Percentiles rank a stretch among this genome's conserved stretches.
Evolutionary conservation across 2,113 vertebrate species (phyloP).

Genomic region (Callionymus lyra): DNA sequence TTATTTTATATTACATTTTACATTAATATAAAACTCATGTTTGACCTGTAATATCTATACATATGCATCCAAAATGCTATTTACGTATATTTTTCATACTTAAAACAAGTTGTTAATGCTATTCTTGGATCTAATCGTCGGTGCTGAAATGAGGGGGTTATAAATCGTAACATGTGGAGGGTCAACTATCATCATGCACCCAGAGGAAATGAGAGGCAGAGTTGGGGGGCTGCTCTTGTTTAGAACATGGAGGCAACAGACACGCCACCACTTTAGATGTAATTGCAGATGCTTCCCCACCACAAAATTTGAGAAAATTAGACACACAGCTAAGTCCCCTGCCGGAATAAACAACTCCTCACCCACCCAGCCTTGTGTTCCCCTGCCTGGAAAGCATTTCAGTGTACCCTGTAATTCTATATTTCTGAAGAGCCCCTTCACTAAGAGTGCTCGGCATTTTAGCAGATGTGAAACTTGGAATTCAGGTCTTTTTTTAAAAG

Average conservation of each 20-base stretch:
- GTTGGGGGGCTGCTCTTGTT: conserved; percentile 17
- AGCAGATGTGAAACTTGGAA: background rate
- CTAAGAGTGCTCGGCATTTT: background rate
- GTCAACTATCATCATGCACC: background rate
- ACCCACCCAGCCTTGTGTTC: conserved; percentile 1
- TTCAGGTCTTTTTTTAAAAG: conserved; percentile 13
- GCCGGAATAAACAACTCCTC: conserved; percentile 14
- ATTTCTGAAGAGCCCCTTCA: conserved; percentile 4
- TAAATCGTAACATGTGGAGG: no score
- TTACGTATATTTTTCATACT: no score
- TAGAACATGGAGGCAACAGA: conserved; percentile 18
- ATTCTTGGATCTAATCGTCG: no score
- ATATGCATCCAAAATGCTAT: no score
- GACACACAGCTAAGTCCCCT: no score
- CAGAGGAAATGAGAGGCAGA: conserved; percentile 2
- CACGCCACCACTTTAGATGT: conserved; percentile 32
- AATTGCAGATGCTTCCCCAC: no score
- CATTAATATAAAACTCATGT: no score
- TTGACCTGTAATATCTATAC: no score
- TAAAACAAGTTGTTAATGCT: no score
- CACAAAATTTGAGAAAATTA: no score
- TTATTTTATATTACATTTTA: no score
- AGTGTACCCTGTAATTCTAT: conserved; percentile 31
- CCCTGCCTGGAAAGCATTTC: conserved; percentile 1
- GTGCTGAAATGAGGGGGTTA: no score